These are phyloP conservation scores for Metalampra italica DNA, from an alignment of 2,888 invertebrate genomes.

Conservation along the genomic window DNA sequence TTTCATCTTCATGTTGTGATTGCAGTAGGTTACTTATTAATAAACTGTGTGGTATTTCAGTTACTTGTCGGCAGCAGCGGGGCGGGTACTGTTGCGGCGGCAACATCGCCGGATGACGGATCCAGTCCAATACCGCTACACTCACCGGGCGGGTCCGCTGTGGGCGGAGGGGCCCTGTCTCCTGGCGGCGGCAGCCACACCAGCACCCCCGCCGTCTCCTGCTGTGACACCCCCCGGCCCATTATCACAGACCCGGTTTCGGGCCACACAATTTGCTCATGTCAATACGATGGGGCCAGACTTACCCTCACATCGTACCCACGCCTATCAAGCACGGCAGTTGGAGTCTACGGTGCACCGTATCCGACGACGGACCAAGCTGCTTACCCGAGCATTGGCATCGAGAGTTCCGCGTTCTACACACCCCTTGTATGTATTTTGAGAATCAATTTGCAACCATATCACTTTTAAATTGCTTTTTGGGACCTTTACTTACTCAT, in stretches of 20 bases:
- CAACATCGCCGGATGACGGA: slow-evolving; percentile 83
- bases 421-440: slow-evolving; percentile 92
- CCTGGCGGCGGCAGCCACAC: slow-evolving; percentile 77
- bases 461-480: too few species aligned
- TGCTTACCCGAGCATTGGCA: slow-evolving; percentile 94
- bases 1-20: too few species aligned
- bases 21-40: too few species aligned
- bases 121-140: slow-evolving; percentile 87
- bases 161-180: slow-evolving; percentile 77
- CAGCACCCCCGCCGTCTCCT: slow-evolving; percentile 78
- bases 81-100: slow-evolving; percentile 85
- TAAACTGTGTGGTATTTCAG: slow-evolving; percentile 51
- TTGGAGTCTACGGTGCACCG: slow-evolving; percentile 90
- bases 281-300: slow-evolving; percentile 94
- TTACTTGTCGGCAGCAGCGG: slow-evolving; percentile 86
- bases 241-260: slow-evolving; percentile 95
- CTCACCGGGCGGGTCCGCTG: slow-evolving; percentile 84
- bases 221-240: slow-evolving; percentile 94
- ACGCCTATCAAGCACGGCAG: slow-evolving; percentile 86
- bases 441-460: slow-evolving; percentile 44
- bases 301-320: slow-evolving; percentile 90
- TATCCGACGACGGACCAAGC: slow-evolving; percentile 95
- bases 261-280: slow-evolving; percentile 95
- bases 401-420: slow-evolving; percentile 96
- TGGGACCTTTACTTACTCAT: too few species aligned